Evolutionary conservation across 1,140 invertebrate species (phyloP).

Genomic region (Drosophila prosaltans): DNA sequence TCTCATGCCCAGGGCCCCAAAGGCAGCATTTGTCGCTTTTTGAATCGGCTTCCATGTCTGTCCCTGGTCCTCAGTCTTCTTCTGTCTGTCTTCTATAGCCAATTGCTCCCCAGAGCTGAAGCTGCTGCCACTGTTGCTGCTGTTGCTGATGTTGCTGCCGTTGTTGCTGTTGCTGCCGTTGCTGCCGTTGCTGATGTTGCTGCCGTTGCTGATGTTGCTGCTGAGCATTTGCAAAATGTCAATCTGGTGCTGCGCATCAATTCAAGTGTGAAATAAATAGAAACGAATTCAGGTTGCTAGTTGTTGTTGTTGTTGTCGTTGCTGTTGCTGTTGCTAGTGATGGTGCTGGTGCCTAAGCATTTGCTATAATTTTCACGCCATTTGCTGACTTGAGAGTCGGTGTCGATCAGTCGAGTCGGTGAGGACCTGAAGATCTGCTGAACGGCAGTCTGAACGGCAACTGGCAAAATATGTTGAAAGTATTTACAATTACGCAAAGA

Average conservation of each 20-base stretch:
- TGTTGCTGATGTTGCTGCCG: not conserved
- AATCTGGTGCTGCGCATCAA: constrained; percentile 80
- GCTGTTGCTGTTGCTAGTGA: not conserved
- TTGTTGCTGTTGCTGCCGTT: not conserved
- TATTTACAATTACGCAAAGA: constrained; percentile 82
- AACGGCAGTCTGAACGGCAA: constrained; percentile 21
- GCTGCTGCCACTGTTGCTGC: constrained; percentile 11
- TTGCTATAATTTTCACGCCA: constrained; percentile 81
- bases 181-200: not conserved
- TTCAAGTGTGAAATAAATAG: constrained; percentile 82
- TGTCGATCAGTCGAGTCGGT: constrained; percentile 19
- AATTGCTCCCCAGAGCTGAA: constrained; percentile 14
- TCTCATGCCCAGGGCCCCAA: constrained; percentile 35
- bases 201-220: constrained; percentile 40
- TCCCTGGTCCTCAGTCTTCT: constrained; percentile 15
- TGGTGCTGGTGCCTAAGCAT: constrained; percentile 47
- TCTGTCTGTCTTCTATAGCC: constrained; percentile 25
- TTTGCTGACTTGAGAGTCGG: constrained; percentile 47
- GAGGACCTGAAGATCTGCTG: constrained; percentile 25
- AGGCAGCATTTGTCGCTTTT: constrained; percentile 52
- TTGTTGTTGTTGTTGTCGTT: not conserved
- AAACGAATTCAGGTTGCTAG: constrained; percentile 75
- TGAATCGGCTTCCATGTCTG: constrained; percentile 41
- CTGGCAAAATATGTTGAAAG: constrained; percentile 75
- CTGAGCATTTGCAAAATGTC: constrained; percentile 81